phyloP scores from a whole-genome alignment of 2,113 vertebrate species.

The mouse (Mus musculus) region GRCm39 chr9:105356501-105357000 shows the following conservation, averaged over 20 bases:
- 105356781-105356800: not conserved
- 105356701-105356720: not conserved
- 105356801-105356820: not conserved
- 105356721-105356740: slow-evolving; percentile 1
- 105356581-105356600: not conserved
- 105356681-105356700: not conserved
- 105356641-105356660: not conserved
- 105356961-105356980: not conserved
- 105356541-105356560: not conserved
- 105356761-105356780: not conserved
- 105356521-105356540: slow-evolving; percentile 44
- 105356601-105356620: not conserved
- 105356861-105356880: not conserved
- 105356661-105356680: not conserved
- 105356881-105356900: not conserved
- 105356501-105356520: not conserved
- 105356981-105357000: not conserved
- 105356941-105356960: not conserved
- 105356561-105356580: not conserved
- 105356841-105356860: not conserved
- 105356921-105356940: slow-evolving; percentile 8
- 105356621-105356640: not conserved
- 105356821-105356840: not conserved
- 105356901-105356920: not conserved
- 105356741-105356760: not conserved